Conservation (phyloP, 2,113 vertebrate species). For the Cygnus atratus region DNA sequence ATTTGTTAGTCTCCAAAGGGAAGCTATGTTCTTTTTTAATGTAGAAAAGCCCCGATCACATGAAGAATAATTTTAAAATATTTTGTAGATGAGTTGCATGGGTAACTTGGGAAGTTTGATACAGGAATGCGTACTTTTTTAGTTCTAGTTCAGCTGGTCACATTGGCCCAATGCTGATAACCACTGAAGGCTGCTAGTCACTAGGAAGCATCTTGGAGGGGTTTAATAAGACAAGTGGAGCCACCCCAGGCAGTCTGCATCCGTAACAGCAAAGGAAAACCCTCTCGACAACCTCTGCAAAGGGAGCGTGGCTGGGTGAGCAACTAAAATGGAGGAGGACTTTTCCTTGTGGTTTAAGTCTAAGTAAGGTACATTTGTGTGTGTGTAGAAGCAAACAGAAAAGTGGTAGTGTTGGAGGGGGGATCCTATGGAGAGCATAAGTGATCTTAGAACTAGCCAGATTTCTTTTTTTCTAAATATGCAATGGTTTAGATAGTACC, state of each 20-base stretch:
- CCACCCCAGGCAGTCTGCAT: background rate
- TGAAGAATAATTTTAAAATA: background rate
- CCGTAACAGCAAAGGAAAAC: background rate
- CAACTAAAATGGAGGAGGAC: background rate
- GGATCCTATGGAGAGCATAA: background rate
- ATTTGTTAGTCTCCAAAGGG: background rate
- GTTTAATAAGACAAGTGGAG: background rate
- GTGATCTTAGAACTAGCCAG: background rate
- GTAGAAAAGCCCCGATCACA: background rate
- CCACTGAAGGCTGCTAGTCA: background rate
- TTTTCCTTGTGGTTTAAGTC: background rate
- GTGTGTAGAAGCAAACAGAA: background rate
- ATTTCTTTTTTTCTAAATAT: background rate
- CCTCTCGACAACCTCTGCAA: background rate
- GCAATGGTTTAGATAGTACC: background rate
- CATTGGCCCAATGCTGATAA: background rate
- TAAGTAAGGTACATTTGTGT: background rate
- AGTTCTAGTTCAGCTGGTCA: background rate
- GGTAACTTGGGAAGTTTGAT: background rate
- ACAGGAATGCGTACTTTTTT: background rate
- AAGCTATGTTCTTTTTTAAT: background rate
- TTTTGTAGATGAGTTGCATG: background rate
- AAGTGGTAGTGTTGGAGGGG: rapidly evolving
- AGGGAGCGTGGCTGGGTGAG: background rate
- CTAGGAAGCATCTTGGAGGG: background rate